Evolutionary conservation across 1,140 invertebrate genomes (phyloP), one percentile per base, ranked within the genome.

Genomic region (Dryas iulia): DNA sequence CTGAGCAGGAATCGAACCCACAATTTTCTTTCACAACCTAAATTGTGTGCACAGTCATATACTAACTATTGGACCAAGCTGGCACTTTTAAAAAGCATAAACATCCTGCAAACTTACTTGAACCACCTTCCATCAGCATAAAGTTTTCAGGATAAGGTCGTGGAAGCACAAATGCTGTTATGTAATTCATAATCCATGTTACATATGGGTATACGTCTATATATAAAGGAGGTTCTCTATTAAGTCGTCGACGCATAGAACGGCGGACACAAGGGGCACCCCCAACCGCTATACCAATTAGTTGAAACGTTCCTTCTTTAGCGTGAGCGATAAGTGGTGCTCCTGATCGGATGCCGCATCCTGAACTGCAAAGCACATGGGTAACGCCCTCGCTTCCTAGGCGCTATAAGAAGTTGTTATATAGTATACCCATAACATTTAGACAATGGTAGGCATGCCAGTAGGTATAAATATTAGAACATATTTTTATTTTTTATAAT

Each of bases 121-220:
- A 11, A 33, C 83, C 83, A 18, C 74, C 73, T 28, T 83, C 82
- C 24, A 76, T 60, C 7, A 85, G 52, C 69, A 73, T 78, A 56
- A 87, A 85, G 18, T 81, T 82, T 24, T 83, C 75, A 3, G 86
- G 81, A 56, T 86, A 88, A 0, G 87, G 78, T 10, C 73, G 68
- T 2, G 87, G 87, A 8, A 88, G 63, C 2, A 80, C 68, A 58
- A 80, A 74, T 0, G 86, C 87, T 0, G 86, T 82, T 18, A 90
- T 71, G 1, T 82, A 81, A 25, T 87, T 90, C 10, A 83, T 76
- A 3, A 88, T 83, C 87, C 87, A 90, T 6, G 72, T 74, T 6
- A 72, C 68, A 56, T 88, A 90, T 0, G 87, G 87, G 62, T 79
- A 90, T 1, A 90, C 76, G 57, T 90, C 87, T 10, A 90, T 85